Conservation (phyloP, 2,797 vertebrate genomes). For the Luscinia megarhynchos region DNA sequence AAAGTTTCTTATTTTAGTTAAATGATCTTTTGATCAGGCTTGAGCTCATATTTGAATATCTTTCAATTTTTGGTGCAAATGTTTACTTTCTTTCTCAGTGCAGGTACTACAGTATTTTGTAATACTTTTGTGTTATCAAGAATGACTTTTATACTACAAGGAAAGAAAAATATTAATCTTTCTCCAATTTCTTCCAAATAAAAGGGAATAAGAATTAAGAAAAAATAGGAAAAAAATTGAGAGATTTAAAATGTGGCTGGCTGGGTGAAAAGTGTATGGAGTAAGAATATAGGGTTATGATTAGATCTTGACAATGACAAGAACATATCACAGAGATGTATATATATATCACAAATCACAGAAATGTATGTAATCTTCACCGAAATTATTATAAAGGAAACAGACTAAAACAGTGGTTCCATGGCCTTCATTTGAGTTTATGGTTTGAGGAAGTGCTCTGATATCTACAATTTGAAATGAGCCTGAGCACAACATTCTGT, state of each 20-base stretch:
- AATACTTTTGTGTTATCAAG: not conserved
- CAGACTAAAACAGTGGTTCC: not conserved
- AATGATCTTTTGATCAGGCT: not conserved
- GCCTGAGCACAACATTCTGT: not conserved
- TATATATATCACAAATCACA: not conserved
- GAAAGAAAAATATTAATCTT: not conserved
- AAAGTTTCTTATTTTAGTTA: not conserved
- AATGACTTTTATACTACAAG: not conserved
- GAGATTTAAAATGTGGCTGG: not conserved
- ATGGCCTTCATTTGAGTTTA: not conserved
- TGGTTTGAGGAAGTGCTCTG: not conserved
- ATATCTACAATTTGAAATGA: not conserved
- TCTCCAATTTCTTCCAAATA: not conserved
- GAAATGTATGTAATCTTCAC: not conserved
- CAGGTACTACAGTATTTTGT: not conserved
- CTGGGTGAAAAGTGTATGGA: not conserved
- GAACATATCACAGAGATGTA: not conserved
- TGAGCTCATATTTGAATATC: not conserved
- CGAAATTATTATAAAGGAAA: not conserved
- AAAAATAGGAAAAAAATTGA: not conserved
- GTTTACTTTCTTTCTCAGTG: not conserved
- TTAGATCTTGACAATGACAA: not conserved
- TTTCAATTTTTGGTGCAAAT: not conserved
- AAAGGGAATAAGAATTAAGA: not conserved
- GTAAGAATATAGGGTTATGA: not conserved